Conservation (phyloP, 2,797 vertebrate genomes). For the Sparidentex hasta region DNA sequence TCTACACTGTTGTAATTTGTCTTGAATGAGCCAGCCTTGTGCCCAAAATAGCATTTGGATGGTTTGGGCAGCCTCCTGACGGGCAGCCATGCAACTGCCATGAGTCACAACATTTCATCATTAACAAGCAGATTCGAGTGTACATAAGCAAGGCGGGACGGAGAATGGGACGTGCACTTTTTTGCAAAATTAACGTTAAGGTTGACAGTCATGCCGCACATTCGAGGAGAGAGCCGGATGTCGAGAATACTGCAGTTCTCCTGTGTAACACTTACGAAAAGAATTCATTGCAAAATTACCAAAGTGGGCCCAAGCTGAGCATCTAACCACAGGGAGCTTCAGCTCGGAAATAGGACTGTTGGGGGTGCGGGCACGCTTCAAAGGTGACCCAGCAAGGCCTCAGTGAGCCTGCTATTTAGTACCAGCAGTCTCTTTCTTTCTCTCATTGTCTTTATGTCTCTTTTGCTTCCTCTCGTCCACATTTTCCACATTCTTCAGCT, state of each 20-base stretch:
- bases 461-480: neutral
- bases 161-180: conserved; percentile 9
- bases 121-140: conserved; percentile 47
- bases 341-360: conserved; percentile 44
- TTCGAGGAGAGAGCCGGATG: conserved; percentile 1
- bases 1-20: conserved; percentile 46
- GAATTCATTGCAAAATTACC: conserved; percentile 38
- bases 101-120: conserved; percentile 61
- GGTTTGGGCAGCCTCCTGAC: conserved; percentile 42
- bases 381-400: conserved; percentile 59
- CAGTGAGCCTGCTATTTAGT: conserved; percentile 44
- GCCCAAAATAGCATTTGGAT: conserved; percentile 42
- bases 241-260: conserved; percentile 29
- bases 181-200: conserved; percentile 6
- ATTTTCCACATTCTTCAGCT: conserved; percentile 30
- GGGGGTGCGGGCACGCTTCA: conserved; percentile 46
- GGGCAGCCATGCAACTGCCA: conserved; percentile 41
- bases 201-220: conserved; percentile 21
- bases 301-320: conserved; percentile 53
- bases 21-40: conserved; percentile 41
- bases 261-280: conserved; percentile 40
- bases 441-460: conserved; percentile 28
- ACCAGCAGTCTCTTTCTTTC: conserved; percentile 18
- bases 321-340: conserved; percentile 46
- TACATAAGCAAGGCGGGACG: conserved; percentile 18